phyloP scores from a whole-genome alignment of 2,797 vertebrate genomes.

The Coreius guichenoti region DNA sequence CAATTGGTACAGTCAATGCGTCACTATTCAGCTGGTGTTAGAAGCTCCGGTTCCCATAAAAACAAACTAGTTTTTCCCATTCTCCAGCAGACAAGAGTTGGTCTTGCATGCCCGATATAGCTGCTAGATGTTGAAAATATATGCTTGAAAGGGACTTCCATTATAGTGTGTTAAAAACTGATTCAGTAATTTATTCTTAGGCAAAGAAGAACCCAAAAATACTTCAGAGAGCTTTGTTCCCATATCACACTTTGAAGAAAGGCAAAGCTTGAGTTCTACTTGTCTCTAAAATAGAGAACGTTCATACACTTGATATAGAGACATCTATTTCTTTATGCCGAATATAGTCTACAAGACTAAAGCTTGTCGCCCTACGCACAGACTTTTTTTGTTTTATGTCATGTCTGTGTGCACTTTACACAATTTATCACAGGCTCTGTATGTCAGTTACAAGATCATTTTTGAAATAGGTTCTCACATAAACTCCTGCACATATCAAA shows the following conservation, averaged over 20 bases:
- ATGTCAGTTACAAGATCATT: background rate
- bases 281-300: slow-evolving; percentile 4
- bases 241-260: background rate
- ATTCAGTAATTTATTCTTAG: slow-evolving; percentile 7
- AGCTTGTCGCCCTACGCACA: background rate
- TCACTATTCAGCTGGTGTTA: background rate
- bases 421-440: background rate
- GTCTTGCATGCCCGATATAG: background rate
- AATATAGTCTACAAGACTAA: background rate
- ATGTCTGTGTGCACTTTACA: slow-evolving; percentile 8
- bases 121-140: background rate
- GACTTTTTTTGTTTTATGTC: background rate
- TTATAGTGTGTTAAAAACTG: background rate
- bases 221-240: slow-evolving; percentile 4
- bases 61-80: background rate
- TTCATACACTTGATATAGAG: slow-evolving; percentile 12
- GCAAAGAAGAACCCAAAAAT: slow-evolving; percentile 3
- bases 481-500: background rate
- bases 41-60: background rate
- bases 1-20: no score
- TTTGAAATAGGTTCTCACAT: background rate
- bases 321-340: slow-evolving; percentile 6
- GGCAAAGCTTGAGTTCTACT: background rate
- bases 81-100: background rate
- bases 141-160: background rate